Conservation (phyloP, 1,140 invertebrate genomes). For the Drosophila ficusphila region DNA sequence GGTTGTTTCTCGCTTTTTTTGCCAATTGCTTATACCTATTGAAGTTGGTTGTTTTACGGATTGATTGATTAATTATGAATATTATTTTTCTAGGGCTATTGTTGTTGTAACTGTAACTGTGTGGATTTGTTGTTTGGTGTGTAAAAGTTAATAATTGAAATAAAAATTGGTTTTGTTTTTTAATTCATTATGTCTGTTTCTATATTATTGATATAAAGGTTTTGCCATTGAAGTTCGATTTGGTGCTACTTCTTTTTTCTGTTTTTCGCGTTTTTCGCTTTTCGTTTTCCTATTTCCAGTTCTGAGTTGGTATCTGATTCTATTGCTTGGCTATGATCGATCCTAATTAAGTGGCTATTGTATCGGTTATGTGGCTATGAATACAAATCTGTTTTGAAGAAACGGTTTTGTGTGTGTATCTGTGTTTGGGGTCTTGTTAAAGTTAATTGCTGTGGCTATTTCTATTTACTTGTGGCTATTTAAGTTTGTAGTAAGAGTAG, state of each 20-base stretch:
- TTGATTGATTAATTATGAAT: conserved; percentile 69
- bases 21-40: conserved; percentile 77
- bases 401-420: conserved; percentile 36
- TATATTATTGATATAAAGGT: conserved; percentile 20
- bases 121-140: conserved; percentile 45
- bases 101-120: conserved; percentile 61
- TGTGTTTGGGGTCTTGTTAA: conserved; percentile 41
- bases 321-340: conserved; percentile 63
- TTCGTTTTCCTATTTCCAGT: conserved; percentile 14
- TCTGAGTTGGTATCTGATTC: conserved; percentile 33
- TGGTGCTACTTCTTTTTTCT: conserved; percentile 72
- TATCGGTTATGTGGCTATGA: conserved; percentile 73
- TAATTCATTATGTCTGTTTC: conserved; percentile 23
- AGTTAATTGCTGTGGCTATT: conserved; percentile 79
- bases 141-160: conserved; percentile 73
- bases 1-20: conserved; percentile 27
- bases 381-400: conserved; percentile 61
- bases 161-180: conserved; percentile 69
- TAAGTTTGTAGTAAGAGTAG: conserved; percentile 77
- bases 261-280: conserved; percentile 12
- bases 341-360: conserved; percentile 74
- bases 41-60: conserved; percentile 42
- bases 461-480: conserved; percentile 77
- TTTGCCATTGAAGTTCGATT: conserved; percentile 56
- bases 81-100: conserved; percentile 75